A percentile compares a stretch with the other conserved stretches of the same genome.
phyloP scores from a whole-genome alignment of 2,113 vertebrate genomes.

The Urocolius indicus region DNA sequence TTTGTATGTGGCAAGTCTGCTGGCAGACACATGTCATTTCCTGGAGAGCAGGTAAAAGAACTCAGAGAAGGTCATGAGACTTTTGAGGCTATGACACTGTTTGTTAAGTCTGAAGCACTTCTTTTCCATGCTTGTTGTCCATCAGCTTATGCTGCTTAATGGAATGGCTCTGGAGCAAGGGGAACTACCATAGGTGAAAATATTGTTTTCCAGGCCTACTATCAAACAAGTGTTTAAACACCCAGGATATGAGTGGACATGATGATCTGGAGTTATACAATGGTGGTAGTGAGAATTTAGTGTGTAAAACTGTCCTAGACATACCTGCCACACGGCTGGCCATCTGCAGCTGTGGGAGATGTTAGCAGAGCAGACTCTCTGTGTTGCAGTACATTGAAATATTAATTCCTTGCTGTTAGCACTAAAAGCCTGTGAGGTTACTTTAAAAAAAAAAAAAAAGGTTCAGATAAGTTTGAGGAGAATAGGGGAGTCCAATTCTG shows the following conservation, averaged over 20 bases:
- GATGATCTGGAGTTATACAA: not conserved
- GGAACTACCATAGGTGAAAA: not conserved
- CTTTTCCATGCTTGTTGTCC: accelerated
- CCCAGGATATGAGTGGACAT: not conserved
- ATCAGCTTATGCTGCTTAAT: not conserved
- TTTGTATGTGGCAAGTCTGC: not conserved
- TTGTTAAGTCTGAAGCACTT: not conserved
- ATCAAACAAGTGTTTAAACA: not conserved
- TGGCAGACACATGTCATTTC: not conserved
- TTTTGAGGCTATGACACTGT: not conserved
- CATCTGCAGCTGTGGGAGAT: not conserved
- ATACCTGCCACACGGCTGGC: not conserved
- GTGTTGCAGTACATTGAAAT: not conserved
- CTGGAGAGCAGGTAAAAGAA: not conserved
- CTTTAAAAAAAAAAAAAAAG: too few relatives aligned
- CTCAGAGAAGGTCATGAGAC: not conserved
- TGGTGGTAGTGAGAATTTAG: not conserved
- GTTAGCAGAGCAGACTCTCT: not conserved
- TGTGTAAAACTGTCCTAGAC: not conserved
- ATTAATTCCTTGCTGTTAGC: not conserved
- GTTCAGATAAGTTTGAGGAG: not conserved
- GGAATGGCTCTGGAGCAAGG: not conserved
- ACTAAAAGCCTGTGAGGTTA: not conserved
- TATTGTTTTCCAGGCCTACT: not conserved
- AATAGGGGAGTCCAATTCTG: not conserved